Evolutionary conservation across 2,113 vertebrate species (phyloP), one percentile per base, ranked within the genome.

Genomic region (Syngnathus floridae): DNA sequence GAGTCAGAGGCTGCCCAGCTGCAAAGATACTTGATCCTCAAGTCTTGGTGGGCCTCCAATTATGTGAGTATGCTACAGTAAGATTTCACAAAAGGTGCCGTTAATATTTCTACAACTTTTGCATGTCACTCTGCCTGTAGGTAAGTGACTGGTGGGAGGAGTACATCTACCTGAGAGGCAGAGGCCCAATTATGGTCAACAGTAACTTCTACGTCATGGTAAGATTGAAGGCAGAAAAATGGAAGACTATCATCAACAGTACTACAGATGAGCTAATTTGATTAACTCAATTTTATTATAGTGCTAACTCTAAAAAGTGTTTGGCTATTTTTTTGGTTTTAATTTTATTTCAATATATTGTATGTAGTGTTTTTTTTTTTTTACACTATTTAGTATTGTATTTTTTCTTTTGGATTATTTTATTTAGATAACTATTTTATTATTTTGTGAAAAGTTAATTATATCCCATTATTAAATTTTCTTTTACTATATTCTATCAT

Each of bases 151-250:
- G 92, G 92, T 93, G 92, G 92, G 92, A 93, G 72, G 87, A 98
- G 55, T 98, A 94, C 66, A 83, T 98, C 81, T 98, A 98, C 84
- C 91, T 98, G 16, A 89, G 92, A 1, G 84, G 95, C 67, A 87
- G 96, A 35, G 78, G 83, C 61, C 95, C 96, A 0, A 84, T 98
- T 78, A 94, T 97, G 94, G 96, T 98, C 74, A 98, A 98, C 90
- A 98, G 96, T 85, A 98, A 98, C 91, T 98, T 95, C 74, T 98
- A 97, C 0, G 86, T 87, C 55, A 98, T 95, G 95, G 96, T 98
- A 75, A 90, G 89, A 60, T 11, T n/a, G n/a, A 21, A n/a, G 40
- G 40, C 11, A 7, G 40, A 41, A 11, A 41, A 31, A 31, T 31
- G 26, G 26, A 31, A 31, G 26, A 3, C 26, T 31, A 31, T 31